phyloP scores from a whole-genome alignment of 2,888 invertebrate genomes.

The Noctua comes region DNA sequence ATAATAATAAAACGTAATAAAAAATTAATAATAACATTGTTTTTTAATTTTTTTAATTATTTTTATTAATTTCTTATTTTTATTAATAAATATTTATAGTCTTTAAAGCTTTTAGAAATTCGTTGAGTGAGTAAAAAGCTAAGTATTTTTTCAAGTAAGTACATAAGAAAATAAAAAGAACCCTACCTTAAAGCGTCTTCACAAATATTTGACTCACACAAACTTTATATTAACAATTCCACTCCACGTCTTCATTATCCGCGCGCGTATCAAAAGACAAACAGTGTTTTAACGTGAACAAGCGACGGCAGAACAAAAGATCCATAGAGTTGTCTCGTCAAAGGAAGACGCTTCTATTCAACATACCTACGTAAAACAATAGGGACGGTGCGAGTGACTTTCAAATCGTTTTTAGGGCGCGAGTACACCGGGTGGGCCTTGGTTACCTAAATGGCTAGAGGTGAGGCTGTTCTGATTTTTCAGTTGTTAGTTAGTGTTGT shows the following conservation, averaged over 20 bases:
- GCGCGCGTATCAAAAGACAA: constrained; percentile 64
- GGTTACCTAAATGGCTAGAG: not conserved
- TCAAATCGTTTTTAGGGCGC: constrained; percentile 51
- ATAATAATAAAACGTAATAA: too few relatives aligned
- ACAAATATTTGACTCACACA: constrained; percentile 31
- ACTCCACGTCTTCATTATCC: constrained; percentile 51
- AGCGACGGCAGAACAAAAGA: constrained; percentile 61
- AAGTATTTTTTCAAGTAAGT: not conserved
- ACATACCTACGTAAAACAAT: constrained; percentile 53
- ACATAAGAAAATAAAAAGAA: not conserved
- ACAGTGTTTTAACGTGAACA: constrained; percentile 64
- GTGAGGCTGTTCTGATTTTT: not conserved
- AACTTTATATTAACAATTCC: constrained; percentile 43
- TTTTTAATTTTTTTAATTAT: too few relatives aligned
- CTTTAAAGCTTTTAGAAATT: not conserved
- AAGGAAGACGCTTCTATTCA: constrained; percentile 57
- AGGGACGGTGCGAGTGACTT: constrained; percentile 39
- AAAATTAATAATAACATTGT: too few relatives aligned
- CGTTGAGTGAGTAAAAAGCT: not conserved
- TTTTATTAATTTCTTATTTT: too few relatives aligned
- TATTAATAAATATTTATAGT: not conserved
- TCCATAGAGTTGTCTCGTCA: constrained; percentile 61
- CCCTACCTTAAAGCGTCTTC: not conserved
- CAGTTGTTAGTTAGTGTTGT: not conserved
- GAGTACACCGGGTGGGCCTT: constrained; percentile 17